Conservation (phyloP, 2,113 vertebrate species). For the Carlito syrichta region DNA sequence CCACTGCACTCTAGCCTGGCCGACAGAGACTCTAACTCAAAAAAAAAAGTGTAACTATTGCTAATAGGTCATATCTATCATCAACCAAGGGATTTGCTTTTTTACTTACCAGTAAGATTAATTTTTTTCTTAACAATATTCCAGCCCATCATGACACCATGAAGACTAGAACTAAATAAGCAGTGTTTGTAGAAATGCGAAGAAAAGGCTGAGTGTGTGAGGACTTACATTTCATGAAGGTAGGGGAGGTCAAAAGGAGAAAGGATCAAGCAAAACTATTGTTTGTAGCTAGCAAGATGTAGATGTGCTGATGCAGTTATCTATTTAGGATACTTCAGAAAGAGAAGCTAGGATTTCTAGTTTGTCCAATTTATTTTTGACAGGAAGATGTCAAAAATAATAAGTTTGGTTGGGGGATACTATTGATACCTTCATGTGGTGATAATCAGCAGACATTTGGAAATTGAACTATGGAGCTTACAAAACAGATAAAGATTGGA, state of each 20-base stretch:
- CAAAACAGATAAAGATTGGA: not conserved
- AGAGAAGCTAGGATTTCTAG: not conserved
- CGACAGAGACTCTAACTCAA: no score
- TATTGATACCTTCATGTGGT: not conserved
- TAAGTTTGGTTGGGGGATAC: not conserved
- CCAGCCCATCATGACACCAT: not conserved
- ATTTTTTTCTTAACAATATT: slow-evolving; percentile 82
- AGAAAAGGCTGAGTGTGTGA: not conserved
- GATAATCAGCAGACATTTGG: not conserved
- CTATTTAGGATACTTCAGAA: not conserved
- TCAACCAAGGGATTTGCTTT: slow-evolving; percentile 82
- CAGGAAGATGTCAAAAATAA: not conserved
- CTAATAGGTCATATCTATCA: slow-evolving; percentile 82
- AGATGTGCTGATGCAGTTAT: not conserved
- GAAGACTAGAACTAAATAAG: not conserved
- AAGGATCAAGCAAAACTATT: not conserved
- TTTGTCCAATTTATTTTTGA: not conserved
- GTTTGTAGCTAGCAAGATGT: not conserved
- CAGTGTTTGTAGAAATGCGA: not conserved
- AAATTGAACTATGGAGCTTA: not conserved
- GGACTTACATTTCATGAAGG: not conserved
- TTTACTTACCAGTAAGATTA: slow-evolving; percentile 85
- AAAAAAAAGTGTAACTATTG: slow-evolving; percentile 83
- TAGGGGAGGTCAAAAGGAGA: not conserved
- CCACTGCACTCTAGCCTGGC: no score